Evolutionary conservation across 2,797 vertebrate species (phyloP).

Genomic region (Heliangelus exortis): DNA sequence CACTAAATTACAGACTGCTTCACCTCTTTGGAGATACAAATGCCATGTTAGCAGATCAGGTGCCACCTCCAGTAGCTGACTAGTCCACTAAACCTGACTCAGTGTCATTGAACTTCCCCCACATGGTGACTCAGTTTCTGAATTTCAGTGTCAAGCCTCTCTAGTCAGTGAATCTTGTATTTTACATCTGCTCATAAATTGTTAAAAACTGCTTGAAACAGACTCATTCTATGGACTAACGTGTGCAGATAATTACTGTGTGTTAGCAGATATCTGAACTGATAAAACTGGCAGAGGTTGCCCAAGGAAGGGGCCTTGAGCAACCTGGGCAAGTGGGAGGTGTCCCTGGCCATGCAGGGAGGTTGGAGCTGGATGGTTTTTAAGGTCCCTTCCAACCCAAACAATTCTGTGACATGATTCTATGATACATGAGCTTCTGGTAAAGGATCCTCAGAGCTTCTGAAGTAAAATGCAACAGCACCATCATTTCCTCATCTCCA

Average conservation of each 20-base stretch:
- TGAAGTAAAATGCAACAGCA: not conserved
- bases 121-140: not conserved
- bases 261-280: not conserved
- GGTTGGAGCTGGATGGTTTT: too few species aligned
- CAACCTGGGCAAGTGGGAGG: too few species aligned
- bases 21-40: not conserved
- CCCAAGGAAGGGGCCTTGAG: too few species aligned
- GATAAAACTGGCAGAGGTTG: not conserved
- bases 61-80: constrained; percentile 15
- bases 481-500: not conserved
- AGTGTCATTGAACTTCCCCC: not conserved
- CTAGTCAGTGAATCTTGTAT: not conserved
- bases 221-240: not conserved
- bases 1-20: not conserved
- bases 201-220: not conserved
- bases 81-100: not conserved
- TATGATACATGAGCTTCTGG: not conserved
- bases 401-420: not conserved
- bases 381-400: too few species aligned
- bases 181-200: not conserved
- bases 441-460: not conserved
- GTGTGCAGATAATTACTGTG: not conserved
- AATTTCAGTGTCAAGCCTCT: not conserved
- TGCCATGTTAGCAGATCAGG: not conserved
- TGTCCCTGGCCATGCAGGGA: too few species aligned